These are phyloP conservation scores for Pandemis heparana DNA, from an alignment of 2,888 invertebrate species.

Conservation along the genomic window DNA sequence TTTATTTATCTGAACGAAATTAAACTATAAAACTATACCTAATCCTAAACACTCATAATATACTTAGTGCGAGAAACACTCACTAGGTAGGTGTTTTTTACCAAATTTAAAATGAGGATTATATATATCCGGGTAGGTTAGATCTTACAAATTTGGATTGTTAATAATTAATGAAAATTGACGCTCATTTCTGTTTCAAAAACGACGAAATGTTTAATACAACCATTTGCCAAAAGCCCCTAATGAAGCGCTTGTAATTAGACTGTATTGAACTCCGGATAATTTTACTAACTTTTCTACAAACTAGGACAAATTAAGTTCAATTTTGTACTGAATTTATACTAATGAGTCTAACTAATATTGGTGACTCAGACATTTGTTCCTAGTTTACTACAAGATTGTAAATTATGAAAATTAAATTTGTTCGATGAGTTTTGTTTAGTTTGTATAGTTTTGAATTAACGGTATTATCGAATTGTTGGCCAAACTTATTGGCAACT, in stretches of 20 bases:
- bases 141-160: constrained; percentile 26
- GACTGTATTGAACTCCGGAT: constrained; percentile 50
- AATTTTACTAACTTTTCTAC: constrained; percentile 15
- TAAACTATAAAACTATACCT: no score
- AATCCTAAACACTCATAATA: no score
- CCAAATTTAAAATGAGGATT: no score
- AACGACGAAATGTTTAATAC: constrained; percentile 44
- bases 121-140: neutral
- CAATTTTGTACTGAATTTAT: constrained; percentile 19
- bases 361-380: constrained; percentile 9
- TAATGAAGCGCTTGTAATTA: constrained; percentile 57
- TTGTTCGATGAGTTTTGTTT: neutral
- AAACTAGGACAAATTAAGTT: constrained; percentile 25
- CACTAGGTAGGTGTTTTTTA: no score
- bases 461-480: neutral
- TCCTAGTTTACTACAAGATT: neutral
- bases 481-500: no score
- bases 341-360: constrained; percentile 27
- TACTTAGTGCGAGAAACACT: no score
- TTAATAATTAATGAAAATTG: constrained; percentile 36
- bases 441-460: neutral
- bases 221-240: constrained; percentile 52
- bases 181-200: constrained; percentile 48
- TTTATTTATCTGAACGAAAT: no score
- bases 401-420: neutral